Conservation (phyloP, 1,140 invertebrate genomes). For the Cyclina sinensis region DNA sequence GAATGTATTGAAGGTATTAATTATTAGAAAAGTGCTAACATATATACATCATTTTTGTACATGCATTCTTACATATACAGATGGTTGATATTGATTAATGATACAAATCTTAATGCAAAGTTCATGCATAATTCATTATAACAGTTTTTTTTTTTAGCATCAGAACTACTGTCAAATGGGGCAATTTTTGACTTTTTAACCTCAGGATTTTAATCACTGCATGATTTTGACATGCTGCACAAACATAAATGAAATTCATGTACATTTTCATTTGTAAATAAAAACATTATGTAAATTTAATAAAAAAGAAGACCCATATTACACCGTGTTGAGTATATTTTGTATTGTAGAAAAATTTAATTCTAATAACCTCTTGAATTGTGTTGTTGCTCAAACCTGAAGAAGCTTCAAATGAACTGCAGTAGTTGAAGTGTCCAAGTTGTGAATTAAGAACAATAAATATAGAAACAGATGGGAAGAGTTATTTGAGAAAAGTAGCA, state of each 20-base stretch:
- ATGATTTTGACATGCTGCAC: not conserved
- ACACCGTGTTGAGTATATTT: constrained; percentile 28
- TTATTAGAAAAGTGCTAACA: not conserved
- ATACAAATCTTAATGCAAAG: not conserved
- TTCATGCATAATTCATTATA: not conserved
- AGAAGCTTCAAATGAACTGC: too few species aligned
- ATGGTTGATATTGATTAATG: not conserved
- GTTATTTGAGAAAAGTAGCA: too few species aligned
- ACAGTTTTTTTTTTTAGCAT: not conserved
- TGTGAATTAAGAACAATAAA: too few species aligned
- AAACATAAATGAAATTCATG: not conserved
- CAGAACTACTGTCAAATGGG: not conserved
- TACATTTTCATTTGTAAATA: constrained; percentile 37
- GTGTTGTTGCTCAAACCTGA: not conserved
- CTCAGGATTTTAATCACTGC: constrained; percentile 2
- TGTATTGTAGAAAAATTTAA: constrained; percentile 25
- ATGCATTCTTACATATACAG: not conserved
- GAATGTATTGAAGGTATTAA: not conserved
- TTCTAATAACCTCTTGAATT: not conserved
- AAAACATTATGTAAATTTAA: constrained; percentile 19
- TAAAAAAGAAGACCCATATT: constrained; percentile 21
- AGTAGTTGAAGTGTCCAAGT: too few species aligned
- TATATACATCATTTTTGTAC: not conserved
- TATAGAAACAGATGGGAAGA: too few species aligned
- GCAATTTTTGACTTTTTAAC: constrained; percentile 1